These are phyloP conservation scores for Periplaneta americana DNA, from an alignment of 1,140 invertebrate species.

Conservation along the genomic window DNA sequence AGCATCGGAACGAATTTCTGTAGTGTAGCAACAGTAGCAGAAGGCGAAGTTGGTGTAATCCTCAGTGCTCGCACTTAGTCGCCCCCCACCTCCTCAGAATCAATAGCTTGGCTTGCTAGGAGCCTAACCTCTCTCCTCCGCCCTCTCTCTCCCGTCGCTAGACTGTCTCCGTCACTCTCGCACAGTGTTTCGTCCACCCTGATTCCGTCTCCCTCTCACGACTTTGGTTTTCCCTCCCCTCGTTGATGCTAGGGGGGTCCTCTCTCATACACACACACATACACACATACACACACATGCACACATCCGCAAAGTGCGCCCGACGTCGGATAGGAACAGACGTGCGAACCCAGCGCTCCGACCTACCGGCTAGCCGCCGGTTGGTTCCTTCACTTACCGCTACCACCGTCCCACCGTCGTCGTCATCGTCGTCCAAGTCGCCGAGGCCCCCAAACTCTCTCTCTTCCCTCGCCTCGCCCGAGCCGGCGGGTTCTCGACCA, in stretches of 20 bases:
- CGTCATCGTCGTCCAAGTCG: neutral
- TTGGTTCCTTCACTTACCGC: neutral
- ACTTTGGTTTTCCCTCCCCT: neutral
- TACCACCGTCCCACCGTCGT: neutral
- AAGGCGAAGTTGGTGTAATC: slow-evolving; percentile 5
- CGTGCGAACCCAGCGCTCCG: slow-evolving; percentile 14
- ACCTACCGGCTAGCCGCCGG: neutral
- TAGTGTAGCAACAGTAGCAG: neutral
- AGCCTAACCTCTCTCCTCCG: slow-evolving; percentile 2
- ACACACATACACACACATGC: neutral
- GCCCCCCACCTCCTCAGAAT: slow-evolving; percentile 8
- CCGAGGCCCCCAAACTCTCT: neutral
- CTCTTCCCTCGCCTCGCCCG: neutral
- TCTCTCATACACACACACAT: neutral
- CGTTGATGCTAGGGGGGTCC: neutral
- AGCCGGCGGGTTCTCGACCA: neutral
- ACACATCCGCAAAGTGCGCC: slow-evolving; percentile 20
- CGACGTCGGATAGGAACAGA: slow-evolving; percentile 21
- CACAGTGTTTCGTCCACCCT: slow-evolving; percentile 11
- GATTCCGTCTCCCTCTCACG: neutral
- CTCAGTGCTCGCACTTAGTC: slow-evolving; percentile 14
- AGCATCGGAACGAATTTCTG: neutral
- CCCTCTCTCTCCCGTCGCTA: neutral
- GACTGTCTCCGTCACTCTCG: neutral
- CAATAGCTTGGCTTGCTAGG: slow-evolving; percentile 16